Percentiles rank a stretch among this genome's conserved stretches.
Evolutionary conservation across 2,888 invertebrate genomes (phyloP).

Genomic region (Phalera bucephala): DNA sequence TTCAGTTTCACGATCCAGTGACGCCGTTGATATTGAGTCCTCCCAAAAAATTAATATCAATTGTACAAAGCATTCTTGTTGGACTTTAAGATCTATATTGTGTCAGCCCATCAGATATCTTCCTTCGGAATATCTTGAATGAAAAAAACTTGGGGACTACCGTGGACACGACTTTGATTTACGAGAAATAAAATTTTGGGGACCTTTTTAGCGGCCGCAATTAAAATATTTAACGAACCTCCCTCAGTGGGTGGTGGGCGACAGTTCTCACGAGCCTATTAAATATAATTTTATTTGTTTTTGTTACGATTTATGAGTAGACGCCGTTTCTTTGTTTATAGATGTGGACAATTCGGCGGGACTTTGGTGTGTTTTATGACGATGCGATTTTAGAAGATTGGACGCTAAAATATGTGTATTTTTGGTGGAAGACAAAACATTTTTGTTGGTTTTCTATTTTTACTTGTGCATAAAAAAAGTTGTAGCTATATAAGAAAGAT

Average conservation of each 20-base stretch:
- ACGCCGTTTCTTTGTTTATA: conserved; percentile 47
- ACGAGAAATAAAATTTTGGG: conserved; percentile 71
- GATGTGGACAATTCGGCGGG: conserved; percentile 43
- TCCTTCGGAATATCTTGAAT: conserved; percentile 12
- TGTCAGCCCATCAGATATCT: conserved; percentile 30
- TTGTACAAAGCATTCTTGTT: too few species aligned
- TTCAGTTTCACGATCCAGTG: conserved; percentile 61
- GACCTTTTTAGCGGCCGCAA: conserved; percentile 75
- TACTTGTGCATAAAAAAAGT: too few species aligned
- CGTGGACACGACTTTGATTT: conserved; percentile 74
- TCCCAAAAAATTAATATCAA: conserved; percentile 1
- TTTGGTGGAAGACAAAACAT: not conserved
- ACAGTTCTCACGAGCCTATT: conserved; percentile 82
- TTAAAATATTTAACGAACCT: conserved; percentile 79
- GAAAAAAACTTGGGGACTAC: conserved; percentile 51
- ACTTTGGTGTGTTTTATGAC: conserved; percentile 46
- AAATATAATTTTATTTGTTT: conserved; percentile 80
- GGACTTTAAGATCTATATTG: too few species aligned
- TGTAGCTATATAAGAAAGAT: too few species aligned
- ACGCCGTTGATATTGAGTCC: conserved; percentile 34
- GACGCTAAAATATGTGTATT: conserved; percentile 17
- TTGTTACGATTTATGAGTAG: conserved; percentile 53
- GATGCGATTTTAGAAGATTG: conserved; percentile 39
- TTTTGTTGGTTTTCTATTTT: too few species aligned
- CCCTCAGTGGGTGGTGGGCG: conserved; percentile 79